Conservation (phyloP, 2,797 vertebrate species). For the Coracias cyanogaster region DNA sequence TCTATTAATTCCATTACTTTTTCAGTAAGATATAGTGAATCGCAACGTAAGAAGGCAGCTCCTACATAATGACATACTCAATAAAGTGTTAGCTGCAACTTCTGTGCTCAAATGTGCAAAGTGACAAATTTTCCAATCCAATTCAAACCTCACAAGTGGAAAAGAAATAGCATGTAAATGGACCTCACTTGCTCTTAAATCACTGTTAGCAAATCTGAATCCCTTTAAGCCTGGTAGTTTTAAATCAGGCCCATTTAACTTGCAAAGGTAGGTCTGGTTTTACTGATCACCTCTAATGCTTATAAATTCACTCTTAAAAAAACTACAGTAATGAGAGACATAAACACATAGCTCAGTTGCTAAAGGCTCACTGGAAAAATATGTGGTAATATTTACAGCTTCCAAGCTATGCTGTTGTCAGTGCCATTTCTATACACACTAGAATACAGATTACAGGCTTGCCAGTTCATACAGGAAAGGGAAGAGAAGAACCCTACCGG, state of each 20-base stretch:
- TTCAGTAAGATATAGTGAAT: not conserved
- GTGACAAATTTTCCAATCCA: not conserved
- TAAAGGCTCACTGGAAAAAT: not conserved
- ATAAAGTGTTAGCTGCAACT: not conserved
- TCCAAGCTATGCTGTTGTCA: not conserved
- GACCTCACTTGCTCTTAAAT: not conserved
- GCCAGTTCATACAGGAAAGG: not conserved
- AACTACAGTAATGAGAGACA: not conserved
- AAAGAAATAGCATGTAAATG: slow-evolving; percentile 28
- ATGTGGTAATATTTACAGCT: not conserved
- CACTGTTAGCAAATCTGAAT: not conserved
- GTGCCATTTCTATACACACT: not conserved
- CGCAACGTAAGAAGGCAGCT: not conserved
- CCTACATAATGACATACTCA: not conserved
- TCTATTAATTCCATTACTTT: not conserved
- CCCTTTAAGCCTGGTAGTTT: slow-evolving; percentile 16
- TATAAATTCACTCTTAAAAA: not conserved
- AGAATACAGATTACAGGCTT: not conserved
- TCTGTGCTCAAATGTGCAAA: not conserved
- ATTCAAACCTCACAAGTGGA: slow-evolving; percentile 11
- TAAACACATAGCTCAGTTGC: not conserved
- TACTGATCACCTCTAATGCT: slow-evolving; percentile 40
- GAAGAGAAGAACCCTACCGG: not conserved
- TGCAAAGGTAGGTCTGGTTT: slow-evolving; percentile 33
- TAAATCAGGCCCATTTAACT: slow-evolving; percentile 33